Base-by-base conservation (phyloP, 1,140 invertebrate species). In the Lanistes nyassanus region DNA sequence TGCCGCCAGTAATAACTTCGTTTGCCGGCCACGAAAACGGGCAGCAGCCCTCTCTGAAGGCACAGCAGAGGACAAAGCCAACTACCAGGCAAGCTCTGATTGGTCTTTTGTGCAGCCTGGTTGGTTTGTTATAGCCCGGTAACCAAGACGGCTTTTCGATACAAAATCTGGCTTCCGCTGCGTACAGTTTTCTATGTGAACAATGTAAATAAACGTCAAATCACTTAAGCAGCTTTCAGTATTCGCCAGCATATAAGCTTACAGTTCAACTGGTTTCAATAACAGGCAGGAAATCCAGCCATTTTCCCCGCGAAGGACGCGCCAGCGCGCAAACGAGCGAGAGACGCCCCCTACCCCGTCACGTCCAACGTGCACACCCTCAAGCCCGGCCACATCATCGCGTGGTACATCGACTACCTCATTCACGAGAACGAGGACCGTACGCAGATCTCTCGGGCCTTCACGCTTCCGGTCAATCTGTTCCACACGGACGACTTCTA, bases 381-480 rank as follows among this genome's bases (percentile, higher is more conserved):
- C 71, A 55, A 75, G 13, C 71, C 79, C 3, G 78, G 77, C 26
- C 74, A 74, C 56, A 73, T 82, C 47, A 60, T 82, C 31, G 76
- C 71, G 19, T 80, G 81, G 75, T 83, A 83, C 72, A 82, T 83
- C 55, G 81, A 83, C 69, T 81, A 81, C 51, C 76, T 83, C 13
- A 83, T 83, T 39, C 65, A 77, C 53, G 82, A 83, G 69, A 83
- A 83, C 77, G 82, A 83, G 62, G 76, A 83, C 53, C 66, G 82
- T 13, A 83, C 82, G 23, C 78, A 83, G 74, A 83, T 83, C 36
- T 82, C 80, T 4, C 73, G 80, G 29, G 79, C 79, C 23, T 77
- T 78, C 36, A 78, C 81, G 3, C 76, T 81, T 21, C 80, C 82
- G 29, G 81, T 79, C 19, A 80, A 82, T 60, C 80, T 83, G 7